Percentiles rank a stretch among this genome's conserved stretches.
phyloP scores from a whole-genome alignment of 2,797 vertebrate species.

The Lateolabrax maculatus region DNA sequence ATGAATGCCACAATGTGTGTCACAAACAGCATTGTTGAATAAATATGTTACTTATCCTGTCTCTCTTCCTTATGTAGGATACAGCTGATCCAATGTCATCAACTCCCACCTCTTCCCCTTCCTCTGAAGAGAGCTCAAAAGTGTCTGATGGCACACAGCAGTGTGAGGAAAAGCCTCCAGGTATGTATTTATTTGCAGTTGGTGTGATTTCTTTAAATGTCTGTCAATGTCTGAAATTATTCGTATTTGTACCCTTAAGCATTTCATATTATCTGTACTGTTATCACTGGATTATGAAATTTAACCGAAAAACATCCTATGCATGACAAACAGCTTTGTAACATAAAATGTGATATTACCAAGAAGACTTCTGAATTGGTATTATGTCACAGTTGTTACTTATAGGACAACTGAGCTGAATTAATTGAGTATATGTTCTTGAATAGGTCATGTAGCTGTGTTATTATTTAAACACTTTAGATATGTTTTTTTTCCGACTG shows the following conservation, averaged over 20 bases:
- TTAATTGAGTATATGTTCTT: neutral
- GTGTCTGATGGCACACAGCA: constrained; percentile 48
- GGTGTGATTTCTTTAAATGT: neutral
- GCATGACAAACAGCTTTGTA: neutral
- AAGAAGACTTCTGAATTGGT: neutral
- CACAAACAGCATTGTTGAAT: neutral
- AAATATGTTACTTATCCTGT: neutral
- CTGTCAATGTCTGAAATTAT: neutral
- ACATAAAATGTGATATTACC: neutral
- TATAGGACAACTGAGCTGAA: neutral
- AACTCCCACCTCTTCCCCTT: constrained; percentile 48
- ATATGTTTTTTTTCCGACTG: neutral
- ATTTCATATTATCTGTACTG: neutral
- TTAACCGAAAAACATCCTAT: neutral
- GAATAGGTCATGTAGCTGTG: neutral
- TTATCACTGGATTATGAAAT: neutral
- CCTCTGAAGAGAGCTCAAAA: constrained; percentile 50
- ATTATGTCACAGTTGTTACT: neutral
- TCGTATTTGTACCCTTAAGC: neutral
- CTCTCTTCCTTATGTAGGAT: constrained; percentile 44
- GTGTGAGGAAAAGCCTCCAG: constrained; percentile 65
- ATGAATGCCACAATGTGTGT: neutral
- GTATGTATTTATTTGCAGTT: constrained; percentile 57
- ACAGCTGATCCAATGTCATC: constrained; percentile 40
- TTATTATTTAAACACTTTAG: neutral